Percentiles rank a stretch among this genome's conserved stretches.
These are phyloP conservation scores for Heliothis subflexa DNA, from an alignment of 1,140 invertebrate genomes.

Conservation along the genomic window DNA sequence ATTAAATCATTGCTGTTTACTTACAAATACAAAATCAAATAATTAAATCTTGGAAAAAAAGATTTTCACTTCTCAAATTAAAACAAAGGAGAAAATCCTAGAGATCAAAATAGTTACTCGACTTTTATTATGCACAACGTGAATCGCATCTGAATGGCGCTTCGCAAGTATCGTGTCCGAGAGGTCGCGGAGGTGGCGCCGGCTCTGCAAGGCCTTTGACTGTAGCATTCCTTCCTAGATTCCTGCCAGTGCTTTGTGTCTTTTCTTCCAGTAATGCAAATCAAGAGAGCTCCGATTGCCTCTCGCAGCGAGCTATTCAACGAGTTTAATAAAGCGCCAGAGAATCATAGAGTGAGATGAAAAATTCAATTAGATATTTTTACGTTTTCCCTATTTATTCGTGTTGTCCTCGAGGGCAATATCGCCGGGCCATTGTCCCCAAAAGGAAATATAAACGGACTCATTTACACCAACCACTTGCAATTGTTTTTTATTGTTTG, in stretches of 20 bases:
- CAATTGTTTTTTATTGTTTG: conserved; percentile 55
- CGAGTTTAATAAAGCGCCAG: conserved; percentile 63
- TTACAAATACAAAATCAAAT: too few species aligned
- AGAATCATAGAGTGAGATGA: conserved; percentile 59
- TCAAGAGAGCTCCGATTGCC: conserved; percentile 59
- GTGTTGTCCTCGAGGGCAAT: conserved; percentile 57
- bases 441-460: conserved; percentile 53
- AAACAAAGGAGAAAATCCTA: background rate
- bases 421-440: conserved; percentile 49
- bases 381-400: conserved; percentile 59
- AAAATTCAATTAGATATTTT: conserved; percentile 70
- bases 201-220: conserved; percentile 51
- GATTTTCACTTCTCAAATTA: too few species aligned
- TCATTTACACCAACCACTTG: conserved; percentile 58
- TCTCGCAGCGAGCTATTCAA: conserved; percentile 55
- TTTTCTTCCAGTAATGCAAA: conserved; percentile 60
- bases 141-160: conserved; percentile 23
- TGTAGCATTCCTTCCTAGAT: conserved; percentile 56
- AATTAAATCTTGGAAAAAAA: too few species aligned
- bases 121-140: conserved; percentile 9
- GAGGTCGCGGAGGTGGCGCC: conserved; percentile 15
- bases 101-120: background rate
- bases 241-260: conserved; percentile 54
- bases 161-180: conserved; percentile 1
- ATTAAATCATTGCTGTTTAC: too few species aligned